These are phyloP conservation scores for Eucidaris tribuloides DNA, from an alignment of 35 echinoderm and acorn worm species.

Conservation along the genomic window DNA sequence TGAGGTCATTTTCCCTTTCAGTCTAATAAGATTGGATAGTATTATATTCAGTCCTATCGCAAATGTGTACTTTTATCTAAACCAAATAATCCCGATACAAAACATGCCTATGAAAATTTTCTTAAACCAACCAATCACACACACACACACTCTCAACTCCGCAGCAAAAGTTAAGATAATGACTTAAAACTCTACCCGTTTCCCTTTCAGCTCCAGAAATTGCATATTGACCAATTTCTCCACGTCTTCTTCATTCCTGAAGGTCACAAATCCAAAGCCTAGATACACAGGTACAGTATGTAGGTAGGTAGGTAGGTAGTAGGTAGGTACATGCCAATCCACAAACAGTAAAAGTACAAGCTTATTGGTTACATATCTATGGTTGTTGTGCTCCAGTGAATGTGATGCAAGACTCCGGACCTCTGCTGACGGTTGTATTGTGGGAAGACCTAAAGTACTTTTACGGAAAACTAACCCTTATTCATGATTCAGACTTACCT, in stretches of 20 bases:
- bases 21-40: background rate
- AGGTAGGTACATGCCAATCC: slow-evolving; percentile 33
- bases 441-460: too few relatives aligned
- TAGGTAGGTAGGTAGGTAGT: slow-evolving; percentile 30
- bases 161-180: slow-evolving; percentile 23
- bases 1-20: background rate
- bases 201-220: slow-evolving; percentile 10
- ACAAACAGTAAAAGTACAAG: background rate
- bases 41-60: background rate
- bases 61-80: background rate
- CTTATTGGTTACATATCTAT: background rate
- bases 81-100: too few relatives aligned
- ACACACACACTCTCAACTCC: background rate
- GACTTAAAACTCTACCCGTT: slow-evolving; percentile 26
- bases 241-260: background rate
- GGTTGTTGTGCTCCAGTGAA: slow-evolving; percentile 3
- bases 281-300: slow-evolving; percentile 13
- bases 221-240: slow-evolving; percentile 21
- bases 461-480: too few relatives aligned
- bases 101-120: background rate
- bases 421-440: too few relatives aligned
- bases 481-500: too few relatives aligned
- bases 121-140: background rate
- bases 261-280: slow-evolving; percentile 31
- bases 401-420: too few relatives aligned